phyloP scores from a whole-genome alignment of 2,888 invertebrate genomes.

The Tetragnatha montana region DNA sequence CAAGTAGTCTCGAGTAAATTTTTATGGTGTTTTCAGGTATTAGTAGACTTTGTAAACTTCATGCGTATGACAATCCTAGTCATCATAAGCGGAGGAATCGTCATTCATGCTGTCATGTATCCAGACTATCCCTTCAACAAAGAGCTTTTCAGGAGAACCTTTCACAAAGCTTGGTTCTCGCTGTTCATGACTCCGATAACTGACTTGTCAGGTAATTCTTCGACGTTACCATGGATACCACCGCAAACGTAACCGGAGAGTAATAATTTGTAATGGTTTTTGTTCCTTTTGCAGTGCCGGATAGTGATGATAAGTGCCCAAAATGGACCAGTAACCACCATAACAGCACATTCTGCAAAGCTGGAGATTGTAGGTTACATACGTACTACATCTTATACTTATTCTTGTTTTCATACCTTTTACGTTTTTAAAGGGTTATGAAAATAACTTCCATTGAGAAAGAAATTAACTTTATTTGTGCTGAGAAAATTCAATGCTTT shows the following conservation, averaged over 20 bases:
- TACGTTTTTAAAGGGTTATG: no score
- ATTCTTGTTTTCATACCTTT: neutral
- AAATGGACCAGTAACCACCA: slow-evolving; percentile 2
- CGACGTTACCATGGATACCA: neutral
- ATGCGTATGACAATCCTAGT: slow-evolving; percentile 76
- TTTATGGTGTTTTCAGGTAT: slow-evolving; percentile 48
- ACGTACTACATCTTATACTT: neutral
- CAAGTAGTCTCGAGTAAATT: neutral
- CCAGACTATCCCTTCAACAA: slow-evolving; percentile 76
- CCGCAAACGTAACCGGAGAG: neutral
- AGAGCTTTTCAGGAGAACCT: slow-evolving; percentile 74
- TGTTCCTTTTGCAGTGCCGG: neutral
- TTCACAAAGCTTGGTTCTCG: slow-evolving; percentile 77
- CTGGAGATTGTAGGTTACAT: slow-evolving; percentile 51
- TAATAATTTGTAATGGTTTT: neutral
- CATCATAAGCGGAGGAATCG: slow-evolving; percentile 75
- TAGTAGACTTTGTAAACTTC: slow-evolving; percentile 75
- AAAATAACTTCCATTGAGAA: no score
- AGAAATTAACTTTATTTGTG: no score
- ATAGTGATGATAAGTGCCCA: slow-evolving; percentile 13
- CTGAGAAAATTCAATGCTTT: no score
- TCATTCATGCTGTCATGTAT: slow-evolving; percentile 77
- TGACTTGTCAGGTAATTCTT: slow-evolving; percentile 73
- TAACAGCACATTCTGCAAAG: slow-evolving; percentile 39
- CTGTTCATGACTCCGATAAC: slow-evolving; percentile 76